Conservation (phyloP, 2,888 invertebrate species). For the Luperina testacea region DNA sequence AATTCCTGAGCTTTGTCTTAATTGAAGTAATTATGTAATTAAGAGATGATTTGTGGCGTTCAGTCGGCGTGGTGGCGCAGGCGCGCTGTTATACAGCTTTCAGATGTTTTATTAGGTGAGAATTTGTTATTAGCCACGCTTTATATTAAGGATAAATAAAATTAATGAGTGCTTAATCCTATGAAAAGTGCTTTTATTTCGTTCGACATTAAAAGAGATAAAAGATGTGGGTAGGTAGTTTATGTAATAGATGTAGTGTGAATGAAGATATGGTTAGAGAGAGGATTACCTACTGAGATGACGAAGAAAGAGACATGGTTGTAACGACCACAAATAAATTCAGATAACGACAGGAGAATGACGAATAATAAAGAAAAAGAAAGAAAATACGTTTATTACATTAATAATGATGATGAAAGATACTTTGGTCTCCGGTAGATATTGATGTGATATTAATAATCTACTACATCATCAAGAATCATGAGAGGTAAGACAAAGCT, state of each 20-base stretch:
- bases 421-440: neutral
- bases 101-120: slow-evolving; percentile 37
- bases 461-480: neutral
- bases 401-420: too few relatives aligned
- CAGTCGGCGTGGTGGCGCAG: slow-evolving; percentile 38
- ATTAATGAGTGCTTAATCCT: neutral
- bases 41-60: slow-evolving; percentile 70
- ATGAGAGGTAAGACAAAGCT: neutral
- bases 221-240: neutral
- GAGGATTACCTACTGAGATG: neutral
- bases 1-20: slow-evolving; percentile 69
- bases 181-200: neutral
- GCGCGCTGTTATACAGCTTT: slow-evolving; percentile 25
- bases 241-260: too few relatives aligned
- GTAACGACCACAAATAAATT: too few relatives aligned
- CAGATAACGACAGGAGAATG: too few relatives aligned
- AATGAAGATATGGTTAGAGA: too few relatives aligned
- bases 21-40: slow-evolving; percentile 75
- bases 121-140: slow-evolving; percentile 35
- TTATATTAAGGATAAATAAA: slow-evolving; percentile 7
- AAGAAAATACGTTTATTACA: too few relatives aligned
- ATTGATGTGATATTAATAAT: neutral
- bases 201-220: neutral
- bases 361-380: too few relatives aligned
- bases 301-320: neutral